Percentiles rank a stretch among this genome's conserved stretches.
Evolutionary conservation across 2,888 invertebrate species (phyloP).

Genomic region (Bombylius discolor): DNA sequence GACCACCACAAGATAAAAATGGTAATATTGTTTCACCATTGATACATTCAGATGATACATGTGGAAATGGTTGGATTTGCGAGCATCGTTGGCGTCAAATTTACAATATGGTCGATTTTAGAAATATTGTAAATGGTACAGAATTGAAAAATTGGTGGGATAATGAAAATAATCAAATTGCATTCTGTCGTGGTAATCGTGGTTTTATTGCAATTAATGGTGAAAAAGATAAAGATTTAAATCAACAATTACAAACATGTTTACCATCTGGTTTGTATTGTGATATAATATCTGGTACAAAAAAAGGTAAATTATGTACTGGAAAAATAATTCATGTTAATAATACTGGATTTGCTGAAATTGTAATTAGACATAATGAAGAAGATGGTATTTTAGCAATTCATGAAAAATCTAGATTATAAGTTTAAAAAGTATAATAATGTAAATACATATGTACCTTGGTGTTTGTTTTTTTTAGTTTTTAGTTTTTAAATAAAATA

Average conservation of each 20-base stretch:
- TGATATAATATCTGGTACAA: conserved; percentile 48
- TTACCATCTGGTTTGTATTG: conserved; percentile 53
- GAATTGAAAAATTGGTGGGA: conserved; percentile 56
- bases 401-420: not conserved
- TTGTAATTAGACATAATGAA: not conserved
- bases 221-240: not conserved
- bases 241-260: conserved; percentile 29
- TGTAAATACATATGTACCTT: too few species aligned
- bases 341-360: conserved; percentile 1
- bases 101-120: conserved; percentile 57
- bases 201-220: conserved; percentile 14
- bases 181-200: conserved; percentile 58
- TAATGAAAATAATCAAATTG: conserved; percentile 60
- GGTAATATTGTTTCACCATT: conserved; percentile 40
- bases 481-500: too few species aligned
- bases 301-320: conserved; percentile 34
- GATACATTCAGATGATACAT: conserved; percentile 43
- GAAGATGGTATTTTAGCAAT: not conserved
- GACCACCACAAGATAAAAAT: conserved; percentile 41
- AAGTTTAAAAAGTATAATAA: too few species aligned
- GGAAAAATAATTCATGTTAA: conserved; percentile 26
- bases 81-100: conserved; percentile 70
- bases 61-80: conserved; percentile 62
- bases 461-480: too few species aligned
- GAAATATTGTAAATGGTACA: conserved; percentile 48